Evolutionary conservation across 2,113 vertebrate species (phyloP).

Genomic region (Nesogale talazaci): DNA sequence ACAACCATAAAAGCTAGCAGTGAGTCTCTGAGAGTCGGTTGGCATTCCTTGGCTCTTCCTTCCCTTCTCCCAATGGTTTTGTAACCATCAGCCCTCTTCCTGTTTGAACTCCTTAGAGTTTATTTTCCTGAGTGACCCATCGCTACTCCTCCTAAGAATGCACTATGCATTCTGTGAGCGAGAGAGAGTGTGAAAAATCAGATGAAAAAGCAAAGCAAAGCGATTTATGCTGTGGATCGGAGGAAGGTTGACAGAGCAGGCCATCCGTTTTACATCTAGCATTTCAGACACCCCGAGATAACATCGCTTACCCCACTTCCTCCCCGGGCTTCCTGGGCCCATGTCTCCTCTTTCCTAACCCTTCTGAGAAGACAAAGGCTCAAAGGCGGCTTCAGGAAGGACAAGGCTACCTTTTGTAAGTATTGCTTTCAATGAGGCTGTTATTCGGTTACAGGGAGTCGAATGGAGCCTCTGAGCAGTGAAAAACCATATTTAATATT

Average conservation of each 20-base stretch:
- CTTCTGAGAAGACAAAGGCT: background rate
- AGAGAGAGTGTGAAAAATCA: too few relatives aligned
- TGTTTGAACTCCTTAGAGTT: background rate
- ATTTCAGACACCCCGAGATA: too few relatives aligned
- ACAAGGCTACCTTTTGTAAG: background rate
- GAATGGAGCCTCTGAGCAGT: background rate
- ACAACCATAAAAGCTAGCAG: background rate
- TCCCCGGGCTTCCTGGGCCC: too few relatives aligned
- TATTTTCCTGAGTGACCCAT: background rate
- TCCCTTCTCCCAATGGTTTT: too few relatives aligned
- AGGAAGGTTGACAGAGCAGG: too few relatives aligned
- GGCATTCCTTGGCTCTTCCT: too few relatives aligned
- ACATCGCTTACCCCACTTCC: too few relatives aligned
- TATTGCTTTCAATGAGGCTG: background rate
- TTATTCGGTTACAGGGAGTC: background rate
- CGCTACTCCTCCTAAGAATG: background rate
- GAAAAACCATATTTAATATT: background rate
- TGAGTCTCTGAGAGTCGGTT: background rate
- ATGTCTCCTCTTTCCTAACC: too few relatives aligned
- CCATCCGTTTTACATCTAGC: too few relatives aligned
- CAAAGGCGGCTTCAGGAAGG: background rate
- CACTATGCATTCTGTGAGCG: too few relatives aligned
- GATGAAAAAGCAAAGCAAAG: too few relatives aligned
- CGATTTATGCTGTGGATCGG: too few relatives aligned
- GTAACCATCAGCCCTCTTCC: background rate